Base-by-base conservation (phyloP, 2,888 invertebrate species). In the Eupithecia pulchellata region DNA sequence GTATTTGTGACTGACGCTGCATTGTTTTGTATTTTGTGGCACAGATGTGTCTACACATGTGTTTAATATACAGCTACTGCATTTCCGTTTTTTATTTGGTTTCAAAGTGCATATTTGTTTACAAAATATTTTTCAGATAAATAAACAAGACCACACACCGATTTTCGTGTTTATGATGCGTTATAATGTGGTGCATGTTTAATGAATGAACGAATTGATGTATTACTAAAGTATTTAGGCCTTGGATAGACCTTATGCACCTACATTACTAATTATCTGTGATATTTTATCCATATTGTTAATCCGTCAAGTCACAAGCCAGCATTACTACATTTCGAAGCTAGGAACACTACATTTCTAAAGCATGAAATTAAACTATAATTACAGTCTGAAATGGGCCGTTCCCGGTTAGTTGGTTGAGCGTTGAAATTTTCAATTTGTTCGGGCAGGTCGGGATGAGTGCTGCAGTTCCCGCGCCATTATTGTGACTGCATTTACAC, bases 1-100 rank as follows among this genome's bases (percentile, higher is more conserved):
- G 36, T 84, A 84, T 85, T 83, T 78, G 78, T 84, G 74, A 73
- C 77, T 84, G 87, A 86, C 86, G 87, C 86, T 77, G 83, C 82
- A 85, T 84, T 85, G 83, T 86, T 81, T 60, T 87, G 76, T 81
- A 79, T 80, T 83, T 80, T 76, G 75, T 77, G 77, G 79, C 83
- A 82, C 87, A 86, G 81, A 82, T 87, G 84, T 81, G 81, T 75
- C 72, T 71, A 69, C 66, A 62, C 69, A 69, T 78, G 64, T 75
- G 61, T 32, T 79, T 78, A 76, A 77, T 72, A 77, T 74, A 77
- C 77, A 74, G 20, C 39, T 34, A 72, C 36, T 72, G 75, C 74
- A 78, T 78, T 78, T 72, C 73, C 71, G 72, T 75, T 76, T 63
- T 64, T 66, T 57, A 61, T 52, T 55, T n/a, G 32, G 57, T 55